A percentile compares a stretch with the other conserved stretches of the same genome.
Conservation (phyloP, 2,113 vertebrate genomes). For the Mesoclemmys tuberculata region DNA sequence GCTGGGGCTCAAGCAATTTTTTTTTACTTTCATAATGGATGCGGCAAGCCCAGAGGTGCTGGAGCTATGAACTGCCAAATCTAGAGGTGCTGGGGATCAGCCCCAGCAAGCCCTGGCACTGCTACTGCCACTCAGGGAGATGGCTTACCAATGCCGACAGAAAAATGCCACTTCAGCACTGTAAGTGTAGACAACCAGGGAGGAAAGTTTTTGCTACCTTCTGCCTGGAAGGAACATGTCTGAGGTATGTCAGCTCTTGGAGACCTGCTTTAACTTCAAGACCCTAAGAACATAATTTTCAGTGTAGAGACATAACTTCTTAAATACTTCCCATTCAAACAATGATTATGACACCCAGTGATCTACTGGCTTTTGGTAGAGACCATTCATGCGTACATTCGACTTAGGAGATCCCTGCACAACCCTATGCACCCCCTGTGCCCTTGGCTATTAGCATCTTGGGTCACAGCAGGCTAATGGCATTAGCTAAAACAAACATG, state of each 20-base stretch:
- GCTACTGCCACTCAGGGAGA: not conserved
- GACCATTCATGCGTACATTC: not conserved
- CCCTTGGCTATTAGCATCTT: not conserved
- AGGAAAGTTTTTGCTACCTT: not conserved
- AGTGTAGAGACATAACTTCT: not conserved
- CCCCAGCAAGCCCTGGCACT: too few relatives aligned
- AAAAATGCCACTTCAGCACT: not conserved
- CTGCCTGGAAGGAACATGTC: not conserved
- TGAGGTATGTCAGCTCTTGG: not conserved
- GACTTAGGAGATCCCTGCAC: too few relatives aligned
- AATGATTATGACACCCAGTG: not conserved
- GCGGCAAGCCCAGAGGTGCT: too few relatives aligned
- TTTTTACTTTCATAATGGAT: too few relatives aligned
- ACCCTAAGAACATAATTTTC: not conserved
- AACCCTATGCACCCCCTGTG: not conserved
- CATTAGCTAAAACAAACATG: not conserved
- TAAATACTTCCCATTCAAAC: not conserved
- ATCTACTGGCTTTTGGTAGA: not conserved
- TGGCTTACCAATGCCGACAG: accelerated
- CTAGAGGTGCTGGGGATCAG: too few relatives aligned
- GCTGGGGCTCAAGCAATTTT: too few relatives aligned
- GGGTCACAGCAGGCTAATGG: not conserved
- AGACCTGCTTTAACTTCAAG: not conserved
- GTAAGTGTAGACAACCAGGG: not conserved
- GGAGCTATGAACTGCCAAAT: too few relatives aligned